A percentile compares a stretch with the other conserved stretches of the same genome.
Evolutionary conservation across 2,113 vertebrate species (phyloP).

Genomic region (Pantherophis guttatus): DNA sequence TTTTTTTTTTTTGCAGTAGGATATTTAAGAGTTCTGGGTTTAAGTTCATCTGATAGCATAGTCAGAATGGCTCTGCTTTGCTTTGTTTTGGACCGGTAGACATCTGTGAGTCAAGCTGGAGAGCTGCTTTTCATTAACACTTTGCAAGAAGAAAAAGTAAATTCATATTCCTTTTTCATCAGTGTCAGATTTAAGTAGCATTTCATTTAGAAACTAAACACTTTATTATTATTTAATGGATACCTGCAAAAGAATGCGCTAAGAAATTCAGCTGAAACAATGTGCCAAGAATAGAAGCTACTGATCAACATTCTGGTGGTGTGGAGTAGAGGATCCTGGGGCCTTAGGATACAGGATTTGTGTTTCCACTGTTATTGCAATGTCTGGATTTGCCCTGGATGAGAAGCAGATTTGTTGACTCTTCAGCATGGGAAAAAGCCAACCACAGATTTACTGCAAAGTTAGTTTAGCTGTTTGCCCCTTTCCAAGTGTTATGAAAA

Average conservation of each 20-base stretch:
- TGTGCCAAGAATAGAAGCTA: neutral
- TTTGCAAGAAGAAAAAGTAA: slow-evolving; percentile 33
- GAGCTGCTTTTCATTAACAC: slow-evolving; percentile 48
- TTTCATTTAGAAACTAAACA: neutral
- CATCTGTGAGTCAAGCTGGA: slow-evolving; percentile 12
- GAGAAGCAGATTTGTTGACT: slow-evolving; percentile 56
- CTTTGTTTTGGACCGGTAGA: neutral
- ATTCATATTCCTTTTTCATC: slow-evolving; percentile 9
- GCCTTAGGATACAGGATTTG: neutral
- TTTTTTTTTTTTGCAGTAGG: slow-evolving; percentile 21
- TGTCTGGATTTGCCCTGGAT: slow-evolving; percentile 34
- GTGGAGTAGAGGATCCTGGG: slow-evolving; percentile 27
- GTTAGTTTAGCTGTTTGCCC: slow-evolving; percentile 51
- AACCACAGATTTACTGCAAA: slow-evolving; percentile 59
- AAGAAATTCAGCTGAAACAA: neutral
- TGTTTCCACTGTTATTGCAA: slow-evolving; percentile 46
- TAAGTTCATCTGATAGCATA: slow-evolving; percentile 21
- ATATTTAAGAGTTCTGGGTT: slow-evolving; percentile 31
- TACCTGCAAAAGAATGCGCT: fast-evolving
- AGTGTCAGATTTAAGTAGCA: neutral
- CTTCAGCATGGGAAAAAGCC: slow-evolving; percentile 65
- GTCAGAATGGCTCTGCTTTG: slow-evolving; percentile 34
- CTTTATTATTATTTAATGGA: neutral
- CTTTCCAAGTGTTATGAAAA: slow-evolving; percentile 57
- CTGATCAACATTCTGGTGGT: neutral